Conservation (phyloP, 2,113 vertebrate genomes). For the Megaceryle torquata region DNA sequence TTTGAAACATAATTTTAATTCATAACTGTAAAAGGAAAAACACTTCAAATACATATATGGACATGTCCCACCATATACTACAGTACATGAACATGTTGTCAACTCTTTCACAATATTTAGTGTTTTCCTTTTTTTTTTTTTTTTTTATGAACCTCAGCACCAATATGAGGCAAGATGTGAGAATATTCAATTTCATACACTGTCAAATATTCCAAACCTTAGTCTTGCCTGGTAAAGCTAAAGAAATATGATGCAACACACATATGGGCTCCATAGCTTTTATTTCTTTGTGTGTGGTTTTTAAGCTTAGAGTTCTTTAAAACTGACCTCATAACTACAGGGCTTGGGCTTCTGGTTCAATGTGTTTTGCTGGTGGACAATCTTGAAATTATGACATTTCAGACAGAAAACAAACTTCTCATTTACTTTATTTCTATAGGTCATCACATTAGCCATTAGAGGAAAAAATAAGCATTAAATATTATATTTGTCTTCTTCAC, state of each 20-base stretch:
- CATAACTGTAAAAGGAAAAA: not conserved
- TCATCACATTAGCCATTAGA: not conserved
- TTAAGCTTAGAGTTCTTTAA: not conserved
- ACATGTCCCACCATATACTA: rapidly evolving
- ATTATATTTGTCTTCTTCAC: not conserved
- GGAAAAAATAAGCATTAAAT: not conserved
- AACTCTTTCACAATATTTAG: not conserved
- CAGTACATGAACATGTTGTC: not conserved
- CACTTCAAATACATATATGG: not conserved
- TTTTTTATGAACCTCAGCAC: not conserved
- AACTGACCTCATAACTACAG: not conserved
- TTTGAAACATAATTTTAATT: not conserved
- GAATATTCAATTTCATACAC: not conserved
- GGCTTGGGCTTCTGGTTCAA: not conserved
- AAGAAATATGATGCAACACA: not conserved
- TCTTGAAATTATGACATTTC: not conserved
- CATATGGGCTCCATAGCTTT: rapidly evolving
- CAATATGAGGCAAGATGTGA: not conserved
- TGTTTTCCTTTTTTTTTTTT: not conserved
- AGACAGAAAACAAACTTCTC: not conserved
- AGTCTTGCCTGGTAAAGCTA: not conserved
- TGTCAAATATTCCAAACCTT: not conserved
- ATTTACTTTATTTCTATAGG: not conserved
- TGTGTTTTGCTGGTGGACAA: not conserved
- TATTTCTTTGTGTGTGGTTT: not conserved